Base-by-base conservation (phyloP, 2,113 vertebrate genomes). In the Thryonomys swinderianus region DNA sequence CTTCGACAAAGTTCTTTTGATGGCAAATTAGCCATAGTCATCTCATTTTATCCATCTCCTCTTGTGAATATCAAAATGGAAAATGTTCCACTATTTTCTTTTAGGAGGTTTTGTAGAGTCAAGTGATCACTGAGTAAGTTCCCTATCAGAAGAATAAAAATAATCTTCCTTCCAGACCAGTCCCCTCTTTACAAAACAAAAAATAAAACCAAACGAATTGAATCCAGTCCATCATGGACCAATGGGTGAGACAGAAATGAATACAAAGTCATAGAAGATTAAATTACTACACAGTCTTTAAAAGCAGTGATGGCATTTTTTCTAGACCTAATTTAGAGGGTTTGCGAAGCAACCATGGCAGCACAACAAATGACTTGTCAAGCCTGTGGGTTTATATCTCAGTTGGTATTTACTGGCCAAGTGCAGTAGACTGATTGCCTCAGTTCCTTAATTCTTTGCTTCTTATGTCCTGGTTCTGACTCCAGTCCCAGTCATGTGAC, bases 21-120 rank as follows among this genome's bases (percentile, higher is more conserved):
- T 94, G 93, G 94, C 34, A 96, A 59, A 96, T 95, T 18, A 88
- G 48, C 59, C 67, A 62, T 10, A 42, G 42, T 30, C 73, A 79
- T 74, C 51, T 74, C 74, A 85, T 84, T 84, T 86, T 42, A 84
- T n/a, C 57, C 42, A 69, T 67, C 51, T 88, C 21, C 37, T 90
- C 55, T 88, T 93, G 62, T 55, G 90, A 96, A 81, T 45, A 92
- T 17, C 66, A 85, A 79, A 90, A 74, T 59, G 32, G 83, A 40
- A 81, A 84, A 93, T 51, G 32, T 74, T 25, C 71, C 25, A 55
- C 0, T 27, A 34, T n/a, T 5, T 7, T 55, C 73, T 32, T 81
- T 53, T 79, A 73, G 37, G 45, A 45, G 76, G 7, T 12, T 76
- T 21, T 79, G 2, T 25, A 14, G 51, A 78, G 64, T 59, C 51